Conservation (phyloP, 2,888 invertebrate genomes). For the Macroteleia sp. region DNA sequence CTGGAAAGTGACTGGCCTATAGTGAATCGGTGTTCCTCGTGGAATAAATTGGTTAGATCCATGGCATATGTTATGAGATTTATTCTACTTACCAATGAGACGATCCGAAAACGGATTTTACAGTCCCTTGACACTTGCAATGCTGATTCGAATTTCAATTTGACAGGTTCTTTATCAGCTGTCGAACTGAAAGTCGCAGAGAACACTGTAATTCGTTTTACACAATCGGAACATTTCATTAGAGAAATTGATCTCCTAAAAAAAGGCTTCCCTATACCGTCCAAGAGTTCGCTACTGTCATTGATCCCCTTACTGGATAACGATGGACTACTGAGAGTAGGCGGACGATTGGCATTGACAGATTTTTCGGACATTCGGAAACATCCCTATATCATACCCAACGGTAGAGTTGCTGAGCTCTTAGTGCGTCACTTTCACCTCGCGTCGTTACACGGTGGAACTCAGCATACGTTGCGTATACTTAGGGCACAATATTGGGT, state of each 20-base stretch:
- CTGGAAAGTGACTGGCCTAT: background rate
- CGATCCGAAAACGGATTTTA: no score
- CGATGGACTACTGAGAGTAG: conserved; percentile 9
- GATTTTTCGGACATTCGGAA: background rate
- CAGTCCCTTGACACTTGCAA: no score
- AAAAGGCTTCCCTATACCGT: no score
- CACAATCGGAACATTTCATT: background rate
- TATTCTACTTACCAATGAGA: background rate
- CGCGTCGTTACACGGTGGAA: conserved; percentile 40
- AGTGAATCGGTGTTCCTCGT: background rate
- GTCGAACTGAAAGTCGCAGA: no score
- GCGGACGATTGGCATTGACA: background rate
- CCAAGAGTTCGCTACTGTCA: background rate
- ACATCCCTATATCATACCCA: conserved; percentile 17
- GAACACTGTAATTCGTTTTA: no score
- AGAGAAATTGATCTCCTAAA: no score
- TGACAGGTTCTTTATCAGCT: no score
- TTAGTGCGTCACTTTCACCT: background rate
- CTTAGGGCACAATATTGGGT: conserved; percentile 48
- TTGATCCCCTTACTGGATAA: conserved; percentile 20
- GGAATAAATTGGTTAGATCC: background rate
- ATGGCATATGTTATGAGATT: conserved; percentile 1
- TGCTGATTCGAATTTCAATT: no score
- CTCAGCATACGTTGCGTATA: conserved; percentile 26
- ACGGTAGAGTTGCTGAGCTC: conserved; percentile 3